These are phyloP conservation scores for Halictus ligatus DNA, from an alignment of 2,888 invertebrate species.

Conservation along the genomic window DNA sequence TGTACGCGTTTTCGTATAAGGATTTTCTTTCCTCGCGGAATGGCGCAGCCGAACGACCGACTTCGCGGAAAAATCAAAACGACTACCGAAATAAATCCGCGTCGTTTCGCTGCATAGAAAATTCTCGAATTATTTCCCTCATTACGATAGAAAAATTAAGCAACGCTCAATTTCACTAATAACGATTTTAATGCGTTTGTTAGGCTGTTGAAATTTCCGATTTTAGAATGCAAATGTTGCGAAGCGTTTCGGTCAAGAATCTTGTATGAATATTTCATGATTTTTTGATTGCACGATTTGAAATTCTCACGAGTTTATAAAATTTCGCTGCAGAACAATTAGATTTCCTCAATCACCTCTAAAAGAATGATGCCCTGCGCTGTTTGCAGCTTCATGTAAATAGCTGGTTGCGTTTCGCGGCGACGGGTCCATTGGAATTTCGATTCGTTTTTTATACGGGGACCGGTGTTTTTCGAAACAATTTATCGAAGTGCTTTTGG, in stretches of 20 bases:
- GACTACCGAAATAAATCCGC: background rate
- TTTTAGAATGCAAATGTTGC: too few species aligned
- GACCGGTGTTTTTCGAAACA: conserved; percentile 40
- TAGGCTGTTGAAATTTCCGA: too few species aligned
- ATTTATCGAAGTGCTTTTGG: conserved; percentile 54
- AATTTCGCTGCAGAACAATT: too few species aligned
- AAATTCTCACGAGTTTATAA: background rate
- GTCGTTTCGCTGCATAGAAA: background rate
- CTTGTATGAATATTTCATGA: too few species aligned
- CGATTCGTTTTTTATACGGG: background rate
- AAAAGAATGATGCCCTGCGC: too few species aligned
- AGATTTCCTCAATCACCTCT: background rate
- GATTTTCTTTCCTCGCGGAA: conserved; percentile 39
- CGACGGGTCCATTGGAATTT: conserved; percentile 10
- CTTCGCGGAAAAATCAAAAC: background rate
- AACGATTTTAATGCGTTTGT: too few species aligned
- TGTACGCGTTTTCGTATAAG: conserved; percentile 47
- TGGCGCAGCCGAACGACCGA: background rate
- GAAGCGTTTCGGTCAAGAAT: too few species aligned
- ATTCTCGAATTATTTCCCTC: background rate
- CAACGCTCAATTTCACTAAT: too few species aligned
- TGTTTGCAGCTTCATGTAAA: background rate
- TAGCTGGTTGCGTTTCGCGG: background rate
- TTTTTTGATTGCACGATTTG: too few species aligned
- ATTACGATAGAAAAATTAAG: too few species aligned